Evolutionary conservation across 2,888 invertebrate genomes (phyloP).

Genomic region (Amitus sp.): DNA sequence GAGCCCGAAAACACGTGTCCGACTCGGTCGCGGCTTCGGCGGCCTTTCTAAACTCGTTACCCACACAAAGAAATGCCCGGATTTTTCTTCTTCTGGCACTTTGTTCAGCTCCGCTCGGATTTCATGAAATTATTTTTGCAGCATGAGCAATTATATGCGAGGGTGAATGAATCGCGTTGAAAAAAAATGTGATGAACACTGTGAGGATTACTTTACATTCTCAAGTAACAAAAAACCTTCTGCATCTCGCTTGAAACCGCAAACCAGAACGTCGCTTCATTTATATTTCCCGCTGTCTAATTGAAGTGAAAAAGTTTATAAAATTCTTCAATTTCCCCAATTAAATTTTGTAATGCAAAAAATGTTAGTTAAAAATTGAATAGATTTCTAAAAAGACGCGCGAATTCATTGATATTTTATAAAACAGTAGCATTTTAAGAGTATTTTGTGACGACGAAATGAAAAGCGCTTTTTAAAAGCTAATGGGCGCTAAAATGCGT

Average conservation of each 20-base stretch:
- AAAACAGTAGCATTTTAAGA: no score
- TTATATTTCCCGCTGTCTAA: no score
- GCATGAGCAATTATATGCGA: neutral
- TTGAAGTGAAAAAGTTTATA: no score
- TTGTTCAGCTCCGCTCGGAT: neutral
- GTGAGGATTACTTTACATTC: neutral
- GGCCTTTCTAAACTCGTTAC: slow-evolving; percentile 26
- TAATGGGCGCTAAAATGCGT: no score
- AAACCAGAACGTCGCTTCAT: no score
- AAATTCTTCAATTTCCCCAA: no score
- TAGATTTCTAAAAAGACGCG: no score
- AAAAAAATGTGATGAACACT: neutral
- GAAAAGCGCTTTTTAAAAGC: no score
- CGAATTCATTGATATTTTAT: no score
- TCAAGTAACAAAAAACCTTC: neutral
- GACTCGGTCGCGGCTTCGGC: slow-evolving; percentile 8
- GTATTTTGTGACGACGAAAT: no score
- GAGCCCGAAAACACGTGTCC: slow-evolving; percentile 24
- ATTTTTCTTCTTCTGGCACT: slow-evolving; percentile 13
- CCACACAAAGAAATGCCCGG: slow-evolving; percentile 28
- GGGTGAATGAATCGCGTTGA: neutral
- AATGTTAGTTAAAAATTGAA: no score
- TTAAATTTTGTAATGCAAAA: no score
- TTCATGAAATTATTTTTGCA: neutral
- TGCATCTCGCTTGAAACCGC: neutral